These are phyloP conservation scores for Saguinus midas DNA, from an alignment of 2,113 vertebrate species.

Conservation along the genomic window DNA sequence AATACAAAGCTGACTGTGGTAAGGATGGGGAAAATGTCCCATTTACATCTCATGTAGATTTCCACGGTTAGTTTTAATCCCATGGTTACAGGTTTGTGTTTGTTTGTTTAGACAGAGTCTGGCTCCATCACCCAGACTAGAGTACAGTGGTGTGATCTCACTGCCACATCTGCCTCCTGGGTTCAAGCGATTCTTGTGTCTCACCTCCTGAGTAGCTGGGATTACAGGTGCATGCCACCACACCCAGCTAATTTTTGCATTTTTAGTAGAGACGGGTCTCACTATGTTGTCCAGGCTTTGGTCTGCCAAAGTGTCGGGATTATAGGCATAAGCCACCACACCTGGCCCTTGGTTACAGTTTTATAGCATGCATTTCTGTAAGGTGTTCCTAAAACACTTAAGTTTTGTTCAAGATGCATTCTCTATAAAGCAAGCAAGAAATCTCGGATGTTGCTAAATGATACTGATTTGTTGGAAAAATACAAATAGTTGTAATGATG, in stretches of 20 bases:
- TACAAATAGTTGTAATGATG: not conserved
- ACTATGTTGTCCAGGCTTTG: too few relatives aligned
- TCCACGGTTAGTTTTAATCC: not conserved
- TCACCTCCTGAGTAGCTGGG: too few relatives aligned
- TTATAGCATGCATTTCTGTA: not conserved
- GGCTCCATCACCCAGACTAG: too few relatives aligned
- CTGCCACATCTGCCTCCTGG: too few relatives aligned
- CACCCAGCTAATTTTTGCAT: too few relatives aligned
- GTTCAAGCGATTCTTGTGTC: too few relatives aligned
- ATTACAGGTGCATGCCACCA: too few relatives aligned
- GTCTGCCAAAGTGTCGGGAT: too few relatives aligned
- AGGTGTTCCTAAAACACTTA: not conserved
- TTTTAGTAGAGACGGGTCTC: too few relatives aligned
- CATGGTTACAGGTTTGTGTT: not conserved
- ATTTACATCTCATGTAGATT: not conserved
- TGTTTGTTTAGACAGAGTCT: too few relatives aligned
- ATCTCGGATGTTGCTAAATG: not conserved
- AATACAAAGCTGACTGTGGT: not conserved
- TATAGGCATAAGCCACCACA: too few relatives aligned
- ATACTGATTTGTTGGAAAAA: not conserved
- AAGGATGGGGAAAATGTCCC: not conserved
- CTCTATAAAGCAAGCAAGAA: not conserved
- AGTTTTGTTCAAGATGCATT: not conserved
- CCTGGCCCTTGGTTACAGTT: not conserved
- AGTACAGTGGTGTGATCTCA: too few relatives aligned